Evolutionary conservation across 2,888 invertebrate species (phyloP).

Genomic region (Colostygia pectinataria): DNA sequence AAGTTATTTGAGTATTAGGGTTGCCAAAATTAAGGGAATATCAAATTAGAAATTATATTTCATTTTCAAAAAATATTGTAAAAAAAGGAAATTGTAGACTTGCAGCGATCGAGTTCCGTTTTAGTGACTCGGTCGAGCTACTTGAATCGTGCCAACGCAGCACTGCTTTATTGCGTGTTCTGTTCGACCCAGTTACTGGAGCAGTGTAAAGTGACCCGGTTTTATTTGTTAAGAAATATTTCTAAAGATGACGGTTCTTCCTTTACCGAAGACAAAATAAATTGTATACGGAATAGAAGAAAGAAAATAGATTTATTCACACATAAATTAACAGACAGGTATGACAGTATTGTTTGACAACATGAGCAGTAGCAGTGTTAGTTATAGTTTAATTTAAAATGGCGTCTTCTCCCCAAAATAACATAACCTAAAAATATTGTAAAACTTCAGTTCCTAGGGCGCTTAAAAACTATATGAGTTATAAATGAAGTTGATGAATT

Average conservation of each 20-base stretch:
- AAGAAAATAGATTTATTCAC: no score
- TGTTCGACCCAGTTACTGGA: slow-evolving; percentile 5
- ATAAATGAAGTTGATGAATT: not conserved
- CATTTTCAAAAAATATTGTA: not conserved
- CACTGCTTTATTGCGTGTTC: not conserved
- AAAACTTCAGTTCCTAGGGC: not conserved
- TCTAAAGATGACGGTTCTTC: no score
- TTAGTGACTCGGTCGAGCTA: slow-evolving; percentile 7
- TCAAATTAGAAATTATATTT: not conserved
- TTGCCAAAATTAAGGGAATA: not conserved
- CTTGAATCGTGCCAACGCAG: slow-evolving; percentile 6
- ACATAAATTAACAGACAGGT: no score
- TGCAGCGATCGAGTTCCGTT: slow-evolving; percentile 6
- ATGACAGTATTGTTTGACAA: no score
- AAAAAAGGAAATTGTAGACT: not conserved
- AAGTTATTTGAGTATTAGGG: no score
- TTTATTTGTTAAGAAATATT: not conserved
- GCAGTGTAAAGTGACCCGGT: slow-evolving; percentile 3
- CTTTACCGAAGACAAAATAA: no score
- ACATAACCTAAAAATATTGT: slow-evolving; percentile 2
- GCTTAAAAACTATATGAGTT: slow-evolving; percentile 5
- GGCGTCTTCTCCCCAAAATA: slow-evolving; percentile 1
- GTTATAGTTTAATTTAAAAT: slow-evolving; percentile 1
- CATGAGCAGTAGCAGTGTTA: no score
- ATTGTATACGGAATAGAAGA: no score